Conservation (phyloP, 2,888 invertebrate genomes). For the Oligia strigilis region DNA sequence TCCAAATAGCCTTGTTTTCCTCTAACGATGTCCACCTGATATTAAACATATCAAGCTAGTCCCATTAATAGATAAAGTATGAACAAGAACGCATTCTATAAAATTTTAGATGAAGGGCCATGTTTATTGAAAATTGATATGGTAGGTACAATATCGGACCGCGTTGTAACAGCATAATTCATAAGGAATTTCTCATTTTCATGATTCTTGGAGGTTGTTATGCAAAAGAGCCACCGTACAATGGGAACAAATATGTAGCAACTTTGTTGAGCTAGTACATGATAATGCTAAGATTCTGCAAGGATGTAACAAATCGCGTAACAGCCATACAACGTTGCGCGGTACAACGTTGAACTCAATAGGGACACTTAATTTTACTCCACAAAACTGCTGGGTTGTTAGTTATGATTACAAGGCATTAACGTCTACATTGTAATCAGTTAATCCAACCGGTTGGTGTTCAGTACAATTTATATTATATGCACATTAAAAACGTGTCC, state of each 20-base stretch:
- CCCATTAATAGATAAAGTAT: constrained; percentile 37
- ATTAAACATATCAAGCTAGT: constrained; percentile 34
- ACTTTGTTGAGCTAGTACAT: constrained; percentile 58
- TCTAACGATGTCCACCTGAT: constrained; percentile 30
- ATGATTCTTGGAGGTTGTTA: constrained; percentile 57
- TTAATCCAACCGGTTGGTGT: constrained; percentile 50
- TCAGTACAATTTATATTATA: constrained; percentile 44
- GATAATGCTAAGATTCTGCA: constrained; percentile 51
- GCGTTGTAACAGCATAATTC: constrained; percentile 43
- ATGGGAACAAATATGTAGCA: constrained; percentile 57
- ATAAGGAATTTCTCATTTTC: constrained; percentile 59
- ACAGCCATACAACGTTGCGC: constrained; percentile 38
- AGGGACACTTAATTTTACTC: constrained; percentile 60
- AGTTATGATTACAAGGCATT: constrained; percentile 58
- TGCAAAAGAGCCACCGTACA: constrained; percentile 57
- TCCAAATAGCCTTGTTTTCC: constrained; percentile 31
- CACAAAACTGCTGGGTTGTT: constrained; percentile 59
- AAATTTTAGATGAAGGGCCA: constrained; percentile 38
- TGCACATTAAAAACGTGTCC: constrained; percentile 45
- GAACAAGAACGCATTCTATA: constrained; percentile 32
- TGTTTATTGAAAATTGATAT: constrained; percentile 47
- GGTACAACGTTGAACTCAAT: constrained; percentile 54
- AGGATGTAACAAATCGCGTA: constrained; percentile 54
- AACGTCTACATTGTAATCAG: constrained; percentile 61
- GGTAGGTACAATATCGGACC: constrained; percentile 33